phyloP scores from a whole-genome alignment of 2,797 vertebrate genomes.

The Danio kyathit region DNA sequence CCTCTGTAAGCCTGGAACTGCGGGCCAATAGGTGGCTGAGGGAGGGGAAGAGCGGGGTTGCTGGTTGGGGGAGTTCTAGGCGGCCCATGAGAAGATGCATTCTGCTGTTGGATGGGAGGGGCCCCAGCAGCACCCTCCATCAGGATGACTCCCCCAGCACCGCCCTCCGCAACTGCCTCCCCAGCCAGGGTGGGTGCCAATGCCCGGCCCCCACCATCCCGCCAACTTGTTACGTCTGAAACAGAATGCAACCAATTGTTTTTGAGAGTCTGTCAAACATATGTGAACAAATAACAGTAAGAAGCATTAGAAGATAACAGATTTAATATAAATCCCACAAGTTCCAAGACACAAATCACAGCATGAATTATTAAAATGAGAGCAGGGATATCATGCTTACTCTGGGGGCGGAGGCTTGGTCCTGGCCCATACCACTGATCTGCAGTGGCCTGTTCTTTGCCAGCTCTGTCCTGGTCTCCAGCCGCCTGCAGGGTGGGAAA shows the following conservation, averaged over 20 bases:
- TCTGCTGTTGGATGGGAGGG: constrained; percentile 72
- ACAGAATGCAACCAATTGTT: constrained; percentile 9
- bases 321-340: background rate
- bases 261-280: background rate
- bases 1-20: constrained; percentile 90
- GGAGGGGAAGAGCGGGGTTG: constrained; percentile 81
- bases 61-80: constrained; percentile 81
- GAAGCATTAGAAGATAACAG: background rate
- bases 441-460: constrained; percentile 95
- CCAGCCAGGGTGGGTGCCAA: constrained; percentile 81
- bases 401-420: constrained; percentile 99
- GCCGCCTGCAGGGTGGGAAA: constrained; percentile 99
- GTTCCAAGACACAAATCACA: background rate
- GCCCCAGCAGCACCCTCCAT: constrained; percentile 83
- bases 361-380: background rate
- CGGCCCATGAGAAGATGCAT: constrained; percentile 76
- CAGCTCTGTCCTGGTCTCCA: constrained; percentile 97
- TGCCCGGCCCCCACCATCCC: constrained; percentile 92
- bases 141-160: constrained; percentile 80
- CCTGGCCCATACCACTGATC: constrained; percentile 98
- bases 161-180: constrained; percentile 85
- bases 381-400: constrained; percentile 73
- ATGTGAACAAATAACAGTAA: background rate
- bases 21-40: constrained; percentile 85
- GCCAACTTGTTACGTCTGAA: constrained; percentile 91